These are phyloP conservation scores for Phrynosoma platyrhinos DNA, from an alignment of 2,113 vertebrate genomes.

Conservation along the genomic window DNA sequence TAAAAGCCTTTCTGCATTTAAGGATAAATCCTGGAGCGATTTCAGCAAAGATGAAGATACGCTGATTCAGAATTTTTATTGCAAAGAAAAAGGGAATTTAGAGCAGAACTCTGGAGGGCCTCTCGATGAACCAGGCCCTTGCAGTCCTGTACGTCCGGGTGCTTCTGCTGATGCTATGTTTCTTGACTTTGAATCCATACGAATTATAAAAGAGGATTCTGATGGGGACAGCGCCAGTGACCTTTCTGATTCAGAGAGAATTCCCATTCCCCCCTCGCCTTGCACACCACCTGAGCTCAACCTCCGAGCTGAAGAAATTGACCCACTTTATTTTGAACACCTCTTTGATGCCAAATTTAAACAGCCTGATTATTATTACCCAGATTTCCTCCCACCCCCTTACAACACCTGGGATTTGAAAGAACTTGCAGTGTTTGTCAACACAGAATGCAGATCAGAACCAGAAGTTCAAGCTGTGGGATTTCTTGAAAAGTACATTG, in stretches of 20 bases:
- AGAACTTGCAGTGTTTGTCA: conserved; percentile 81
- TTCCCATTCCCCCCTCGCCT: conserved; percentile 69
- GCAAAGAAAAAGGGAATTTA: conserved; percentile 8
- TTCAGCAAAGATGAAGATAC: conserved; percentile 19
- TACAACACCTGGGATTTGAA: conserved; percentile 89
- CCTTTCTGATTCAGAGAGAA: conserved; percentile 88
- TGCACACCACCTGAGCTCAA: conserved; percentile 83
- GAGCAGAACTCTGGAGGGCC: not conserved
- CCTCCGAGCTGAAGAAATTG: conserved; percentile 86
- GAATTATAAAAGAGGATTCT: conserved; percentile 74
- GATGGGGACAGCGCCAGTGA: conserved; percentile 91
- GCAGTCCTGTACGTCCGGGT: conserved; percentile 46
- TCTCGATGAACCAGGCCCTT: conserved; percentile 21
- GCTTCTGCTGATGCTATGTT: conserved; percentile 65
- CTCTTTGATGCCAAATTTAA: conserved; percentile 40
- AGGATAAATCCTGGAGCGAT: conserved; percentile 6
- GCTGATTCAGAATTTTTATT: conserved; percentile 20
- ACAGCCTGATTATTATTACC: conserved; percentile 73
- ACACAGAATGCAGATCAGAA: conserved; percentile 72
- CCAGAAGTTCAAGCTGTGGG: conserved; percentile 72
- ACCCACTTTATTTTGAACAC: conserved; percentile 66
- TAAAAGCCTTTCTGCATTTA: conserved; percentile 25
- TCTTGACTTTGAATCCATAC: conserved; percentile 74
- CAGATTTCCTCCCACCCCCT: conserved; percentile 89
- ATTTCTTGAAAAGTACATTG: conserved; percentile 82